These are phyloP conservation scores for Colletes latitarsis DNA, from an alignment of 1,140 invertebrate genomes.

Conservation along the genomic window DNA sequence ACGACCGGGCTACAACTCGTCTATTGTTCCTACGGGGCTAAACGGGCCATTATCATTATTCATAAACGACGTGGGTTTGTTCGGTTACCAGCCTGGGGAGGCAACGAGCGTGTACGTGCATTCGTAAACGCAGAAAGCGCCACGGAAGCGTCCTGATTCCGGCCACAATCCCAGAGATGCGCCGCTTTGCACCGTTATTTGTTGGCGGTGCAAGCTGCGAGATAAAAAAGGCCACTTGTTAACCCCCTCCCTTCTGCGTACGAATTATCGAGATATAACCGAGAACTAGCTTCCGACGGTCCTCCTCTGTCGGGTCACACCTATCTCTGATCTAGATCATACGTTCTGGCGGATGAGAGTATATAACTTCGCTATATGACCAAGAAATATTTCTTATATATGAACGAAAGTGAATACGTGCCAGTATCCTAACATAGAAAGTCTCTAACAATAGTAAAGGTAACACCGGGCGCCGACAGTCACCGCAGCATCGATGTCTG, in stretches of 20 bases:
- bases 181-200: background rate
- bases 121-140: constrained; percentile 14
- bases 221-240: background rate
- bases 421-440: too few relatives aligned
- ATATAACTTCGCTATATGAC: too few relatives aligned
- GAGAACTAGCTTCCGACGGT: too few relatives aligned
- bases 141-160: constrained; percentile 7
- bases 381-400: too few relatives aligned
- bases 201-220: background rate
- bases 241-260: too few relatives aligned
- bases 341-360: background rate
- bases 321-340: background rate
- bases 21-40: constrained; percentile 64
- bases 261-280: background rate
- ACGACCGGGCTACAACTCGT: constrained; percentile 56
- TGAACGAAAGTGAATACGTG: too few relatives aligned
- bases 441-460: too few relatives aligned
- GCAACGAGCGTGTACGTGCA: constrained; percentile 19
- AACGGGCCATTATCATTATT: constrained; percentile 67
- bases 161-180: background rate
- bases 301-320: background rate
- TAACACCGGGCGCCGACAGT: background rate
- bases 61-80: constrained; percentile 65
- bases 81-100: constrained; percentile 36
- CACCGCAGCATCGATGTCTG: background rate